Base-by-base conservation (phyloP, 1,140 invertebrate species). In the Latrodectus geometricus region DNA sequence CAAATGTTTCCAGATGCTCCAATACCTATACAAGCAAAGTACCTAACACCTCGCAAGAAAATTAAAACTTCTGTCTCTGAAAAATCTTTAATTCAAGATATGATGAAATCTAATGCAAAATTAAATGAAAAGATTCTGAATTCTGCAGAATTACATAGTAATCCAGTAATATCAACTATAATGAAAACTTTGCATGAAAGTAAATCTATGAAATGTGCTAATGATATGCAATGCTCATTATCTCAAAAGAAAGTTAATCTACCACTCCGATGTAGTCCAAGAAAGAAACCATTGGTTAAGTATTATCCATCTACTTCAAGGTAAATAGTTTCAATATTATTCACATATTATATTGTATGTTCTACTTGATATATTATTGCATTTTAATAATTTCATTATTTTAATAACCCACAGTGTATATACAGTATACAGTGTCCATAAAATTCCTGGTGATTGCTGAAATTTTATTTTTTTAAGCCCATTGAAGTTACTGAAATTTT, bases 221-320 rank as follows among this genome's bases (percentile, higher is more conserved):
- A 78, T 61, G 15, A 49, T n/a, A 21, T 72, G 23, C 9, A 81
- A 52, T 8, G 35, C 21, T 17, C 49, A 21, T 8, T 48, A 15
- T 11, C 66, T 68, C 14, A 7, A 9, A 50, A 21, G n/a, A 86
- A 70, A 52, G 1, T 23, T 56, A 52, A 14, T 56, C 3, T 61
- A 0, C 83, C 83, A n/a, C 49, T 86, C 7, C 52, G 83, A 20
- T 49, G 66, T 11, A 86, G 83, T 61, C 83, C 83, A 23, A 86
- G 83, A 11, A 86, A 86, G 49, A 86, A 77, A 61, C 56, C 21
- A 9, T 4, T 23, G 12, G 66, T 78, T 9, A 35, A 56, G 4
- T 78, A 86, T 21, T 72, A 61, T 61, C 17, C 54, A 4, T 61
- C 54, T 35, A 35, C 35, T 17, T 61, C 54, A 14, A 61, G 54